Percentiles rank a stretch among this genome's conserved stretches.
Evolutionary conservation across 2,113 vertebrate species (phyloP).

Genomic region (Channa maculata): DNA sequence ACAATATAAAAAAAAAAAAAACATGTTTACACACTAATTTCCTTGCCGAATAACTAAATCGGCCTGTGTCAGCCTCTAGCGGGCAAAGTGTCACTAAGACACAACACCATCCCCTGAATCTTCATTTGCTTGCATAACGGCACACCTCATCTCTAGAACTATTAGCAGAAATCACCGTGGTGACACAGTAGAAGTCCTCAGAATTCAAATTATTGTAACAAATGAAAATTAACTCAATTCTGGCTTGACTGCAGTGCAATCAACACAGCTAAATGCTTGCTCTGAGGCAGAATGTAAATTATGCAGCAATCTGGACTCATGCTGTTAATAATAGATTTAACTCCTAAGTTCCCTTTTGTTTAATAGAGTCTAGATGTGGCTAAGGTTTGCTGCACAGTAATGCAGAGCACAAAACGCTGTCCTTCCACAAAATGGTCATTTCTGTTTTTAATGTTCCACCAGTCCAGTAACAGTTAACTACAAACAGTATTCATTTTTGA

Average conservation of each 20-base stretch:
- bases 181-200: constrained; percentile 22
- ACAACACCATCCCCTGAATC: not conserved
- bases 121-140: constrained; percentile 28
- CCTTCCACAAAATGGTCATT: not conserved
- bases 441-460: not conserved
- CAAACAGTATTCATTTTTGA: constrained; percentile 8
- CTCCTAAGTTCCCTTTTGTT: constrained; percentile 2
- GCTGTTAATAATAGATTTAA: constrained; percentile 46
- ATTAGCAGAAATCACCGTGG: constrained; percentile 5
- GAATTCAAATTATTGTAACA: constrained; percentile 25
- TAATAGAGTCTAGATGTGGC: constrained; percentile 1
- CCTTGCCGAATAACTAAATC: constrained; percentile 13
- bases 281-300: constrained; percentile 53
- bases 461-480: not conserved
- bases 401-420: not conserved
- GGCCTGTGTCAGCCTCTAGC: constrained; percentile 26
- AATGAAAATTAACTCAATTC: constrained; percentile 28
- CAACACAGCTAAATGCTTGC: constrained; percentile 45
- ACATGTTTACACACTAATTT: constrained; percentile 42
- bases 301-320: constrained; percentile 41
- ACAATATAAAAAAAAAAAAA: constrained; percentile 8
- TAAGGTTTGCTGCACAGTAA: not conserved
- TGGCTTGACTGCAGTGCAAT: constrained; percentile 38
- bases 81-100: not conserved
- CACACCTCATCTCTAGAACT: constrained; percentile 18